Evolutionary conservation across 2,113 vertebrate genomes (phyloP).

Genomic region (Octodon degus): DNA sequence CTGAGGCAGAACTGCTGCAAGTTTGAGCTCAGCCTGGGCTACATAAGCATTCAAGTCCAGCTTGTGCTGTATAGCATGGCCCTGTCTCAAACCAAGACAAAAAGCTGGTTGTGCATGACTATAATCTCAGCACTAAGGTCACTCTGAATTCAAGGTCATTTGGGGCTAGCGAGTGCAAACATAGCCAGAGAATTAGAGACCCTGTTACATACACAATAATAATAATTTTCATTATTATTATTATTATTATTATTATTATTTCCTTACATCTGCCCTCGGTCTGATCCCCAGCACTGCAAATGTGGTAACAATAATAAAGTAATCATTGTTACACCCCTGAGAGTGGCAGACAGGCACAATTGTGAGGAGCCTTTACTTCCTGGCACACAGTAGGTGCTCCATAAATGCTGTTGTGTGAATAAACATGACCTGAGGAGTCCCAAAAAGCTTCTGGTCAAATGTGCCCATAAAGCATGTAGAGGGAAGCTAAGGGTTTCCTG

Average conservation of each 20-base stretch:
- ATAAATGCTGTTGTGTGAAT: rapidly evolving
- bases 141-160: background rate
- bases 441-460: rapidly evolving
- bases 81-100: background rate
- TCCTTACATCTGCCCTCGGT: background rate
- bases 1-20: background rate
- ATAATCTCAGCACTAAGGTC: background rate
- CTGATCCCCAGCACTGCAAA: background rate
- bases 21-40: too few species aligned
- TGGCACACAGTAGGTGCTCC: background rate
- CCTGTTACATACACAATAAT: too few species aligned
- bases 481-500: rapidly evolving
- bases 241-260: too few species aligned
- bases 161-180: background rate
- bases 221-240: too few species aligned
- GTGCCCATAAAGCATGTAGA: background rate
- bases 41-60: background rate
- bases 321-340: background rate
- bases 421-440: background rate
- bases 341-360: background rate
- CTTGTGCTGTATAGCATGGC: background rate
- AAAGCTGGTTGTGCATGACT: background rate
- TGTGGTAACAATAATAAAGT: background rate
- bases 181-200: background rate
- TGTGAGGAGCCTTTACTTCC: background rate